phyloP scores from a whole-genome alignment of 2,888 invertebrate genomes.

The Caenorhabditis japonica region DNA sequence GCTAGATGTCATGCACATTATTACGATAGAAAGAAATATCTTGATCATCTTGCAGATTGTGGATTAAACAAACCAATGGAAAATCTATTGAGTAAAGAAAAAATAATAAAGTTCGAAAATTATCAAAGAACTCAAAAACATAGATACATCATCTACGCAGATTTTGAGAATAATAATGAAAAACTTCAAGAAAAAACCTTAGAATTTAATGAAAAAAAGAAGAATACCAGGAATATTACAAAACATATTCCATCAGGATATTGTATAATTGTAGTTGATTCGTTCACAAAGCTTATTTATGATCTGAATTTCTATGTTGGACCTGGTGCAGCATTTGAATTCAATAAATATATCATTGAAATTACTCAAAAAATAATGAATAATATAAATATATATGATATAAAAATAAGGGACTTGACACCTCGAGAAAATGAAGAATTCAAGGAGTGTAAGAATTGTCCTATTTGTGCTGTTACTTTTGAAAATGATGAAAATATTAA shows the following conservation, averaged over 20 bases:
- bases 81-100: slow-evolving; percentile 35
- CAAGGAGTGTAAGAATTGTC: slow-evolving; percentile 20
- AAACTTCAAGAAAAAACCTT: slow-evolving; percentile 12
- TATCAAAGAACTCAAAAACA: slow-evolving; percentile 58
- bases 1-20: too few relatives aligned
- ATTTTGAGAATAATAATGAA: slow-evolving; percentile 55
- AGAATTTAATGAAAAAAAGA: too few relatives aligned
- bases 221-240: slow-evolving; percentile 43
- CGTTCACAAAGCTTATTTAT: slow-evolving; percentile 25
- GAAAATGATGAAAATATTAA: too few relatives aligned
- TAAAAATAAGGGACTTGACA: slow-evolving; percentile 21
- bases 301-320: slow-evolving; percentile 29
- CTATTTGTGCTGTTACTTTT: too few relatives aligned
- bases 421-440: slow-evolving; percentile 28
- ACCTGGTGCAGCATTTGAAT: slow-evolving; percentile 22
- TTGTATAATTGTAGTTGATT: slow-evolving; percentile 56
- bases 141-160: slow-evolving; percentile 55
- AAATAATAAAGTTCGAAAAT: slow-evolving; percentile 51
- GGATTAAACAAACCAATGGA: slow-evolving; percentile 51
- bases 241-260: slow-evolving; percentile 56
- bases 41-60: slow-evolving; percentile 57
- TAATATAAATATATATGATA: slow-evolving; percentile 3
- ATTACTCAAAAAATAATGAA: slow-evolving; percentile 26
- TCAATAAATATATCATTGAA: slow-evolving; percentile 44
- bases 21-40: slow-evolving; percentile 31